phyloP scores from a whole-genome alignment of 2,113 vertebrate species.

The Canis aureus region DNA sequence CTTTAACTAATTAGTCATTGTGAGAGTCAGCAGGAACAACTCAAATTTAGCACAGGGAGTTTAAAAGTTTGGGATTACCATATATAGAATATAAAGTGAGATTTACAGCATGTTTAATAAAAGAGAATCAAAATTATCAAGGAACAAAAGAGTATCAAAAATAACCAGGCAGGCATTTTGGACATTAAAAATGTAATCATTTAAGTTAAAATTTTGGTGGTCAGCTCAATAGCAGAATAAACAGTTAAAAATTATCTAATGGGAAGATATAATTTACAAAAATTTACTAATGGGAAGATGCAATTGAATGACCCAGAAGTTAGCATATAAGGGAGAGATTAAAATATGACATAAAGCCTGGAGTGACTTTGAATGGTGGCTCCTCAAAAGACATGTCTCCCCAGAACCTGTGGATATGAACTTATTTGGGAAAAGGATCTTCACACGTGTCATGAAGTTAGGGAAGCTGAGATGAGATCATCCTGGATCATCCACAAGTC shows the following conservation, averaged over 20 bases:
- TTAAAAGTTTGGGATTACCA: neutral
- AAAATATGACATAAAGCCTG: neutral
- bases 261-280: neutral
- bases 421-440: neutral
- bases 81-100: neutral
- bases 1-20: neutral
- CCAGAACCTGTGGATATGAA: neutral
- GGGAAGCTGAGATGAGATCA: neutral
- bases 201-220: neutral
- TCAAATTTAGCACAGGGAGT: neutral
- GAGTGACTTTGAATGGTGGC: neutral
- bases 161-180: neutral
- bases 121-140: neutral
- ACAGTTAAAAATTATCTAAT: neutral
- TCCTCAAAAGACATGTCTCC: neutral
- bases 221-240: neutral
- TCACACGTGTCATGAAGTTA: neutral
- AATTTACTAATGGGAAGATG: neutral
- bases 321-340: neutral
- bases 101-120: neutral
- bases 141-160: neutral
- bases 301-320: neutral
- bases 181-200: neutral
- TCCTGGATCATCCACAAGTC: neutral
- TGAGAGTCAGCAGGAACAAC: neutral